Conservation (phyloP, 2,797 vertebrate species). For the Lepilemur septentrionalis region DNA sequence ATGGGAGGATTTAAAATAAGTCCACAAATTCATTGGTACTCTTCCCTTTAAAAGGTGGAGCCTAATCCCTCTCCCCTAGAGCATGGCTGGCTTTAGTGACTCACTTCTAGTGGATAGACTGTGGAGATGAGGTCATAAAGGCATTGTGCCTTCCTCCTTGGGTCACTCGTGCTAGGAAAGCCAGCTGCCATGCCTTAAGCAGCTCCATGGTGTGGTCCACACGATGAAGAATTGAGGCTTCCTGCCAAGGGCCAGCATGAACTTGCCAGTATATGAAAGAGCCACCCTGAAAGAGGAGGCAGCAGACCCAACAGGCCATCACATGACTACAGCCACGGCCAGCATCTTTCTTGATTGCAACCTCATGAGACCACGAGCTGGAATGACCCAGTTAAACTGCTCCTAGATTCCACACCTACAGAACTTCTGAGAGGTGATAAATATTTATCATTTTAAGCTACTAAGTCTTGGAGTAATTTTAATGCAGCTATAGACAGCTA, state of each 20-base stretch:
- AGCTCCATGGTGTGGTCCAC: background rate
- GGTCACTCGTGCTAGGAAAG: background rate
- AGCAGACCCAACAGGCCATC: background rate
- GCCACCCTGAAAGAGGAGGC: background rate
- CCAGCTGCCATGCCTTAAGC: background rate
- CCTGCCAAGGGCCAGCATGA: background rate
- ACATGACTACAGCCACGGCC: background rate
- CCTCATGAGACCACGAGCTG: background rate
- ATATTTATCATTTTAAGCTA: slow-evolving; percentile 30
- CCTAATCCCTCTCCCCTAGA: background rate
- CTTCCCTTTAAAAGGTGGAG: background rate
- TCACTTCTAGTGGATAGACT: background rate
- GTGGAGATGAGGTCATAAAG: background rate
- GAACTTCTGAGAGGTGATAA: background rate
- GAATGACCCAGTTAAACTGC: background rate
- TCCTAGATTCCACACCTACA: background rate
- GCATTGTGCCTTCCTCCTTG: background rate
- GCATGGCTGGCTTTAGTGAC: background rate
- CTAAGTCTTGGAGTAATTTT: background rate
- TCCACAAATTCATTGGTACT: background rate
- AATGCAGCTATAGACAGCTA: background rate
- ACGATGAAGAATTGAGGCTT: background rate
- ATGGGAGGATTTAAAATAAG: background rate
- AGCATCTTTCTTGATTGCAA: background rate
- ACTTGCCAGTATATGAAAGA: background rate